These are phyloP conservation scores for Lagopus muta DNA, from an alignment of 2,113 vertebrate species.

Conservation along the genomic window DNA sequence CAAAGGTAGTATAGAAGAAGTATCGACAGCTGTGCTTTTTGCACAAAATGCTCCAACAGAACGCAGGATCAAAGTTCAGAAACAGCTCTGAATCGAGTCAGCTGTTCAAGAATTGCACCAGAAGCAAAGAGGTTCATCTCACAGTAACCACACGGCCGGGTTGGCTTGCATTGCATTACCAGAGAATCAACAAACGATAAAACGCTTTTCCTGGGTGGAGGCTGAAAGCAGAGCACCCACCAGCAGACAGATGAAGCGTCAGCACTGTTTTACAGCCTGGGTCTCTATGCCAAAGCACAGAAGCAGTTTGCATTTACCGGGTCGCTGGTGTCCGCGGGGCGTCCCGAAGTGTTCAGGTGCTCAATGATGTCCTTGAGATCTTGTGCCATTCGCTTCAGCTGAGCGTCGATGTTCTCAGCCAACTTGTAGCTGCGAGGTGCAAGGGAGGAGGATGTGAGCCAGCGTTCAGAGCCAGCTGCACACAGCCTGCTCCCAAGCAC, in stretches of 20 bases:
- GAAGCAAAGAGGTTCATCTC: neutral
- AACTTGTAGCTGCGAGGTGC: constrained; percentile 84
- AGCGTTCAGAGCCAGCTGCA: neutral
- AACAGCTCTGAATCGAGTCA: neutral
- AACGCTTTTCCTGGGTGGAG: neutral
- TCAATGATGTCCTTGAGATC: constrained; percentile 93
- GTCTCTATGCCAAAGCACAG: neutral
- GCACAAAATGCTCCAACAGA: accelerated
- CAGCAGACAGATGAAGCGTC: accelerated
- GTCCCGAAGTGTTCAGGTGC: constrained; percentile 86
- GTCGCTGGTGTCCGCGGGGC: constrained; percentile 83
- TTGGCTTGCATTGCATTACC: neutral
- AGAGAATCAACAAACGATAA: neutral
- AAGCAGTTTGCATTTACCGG: constrained; percentile 70
- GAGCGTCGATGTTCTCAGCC: constrained; percentile 90
- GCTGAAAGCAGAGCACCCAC: neutral
- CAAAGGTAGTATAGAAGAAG: neutral
- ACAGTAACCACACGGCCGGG: neutral
- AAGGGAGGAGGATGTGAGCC: neutral
- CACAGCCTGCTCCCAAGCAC: neutral
- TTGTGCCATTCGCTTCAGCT: constrained; percentile 91
- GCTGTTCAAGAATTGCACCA: neutral
- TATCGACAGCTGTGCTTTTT: too few species aligned
- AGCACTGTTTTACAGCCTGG: neutral
- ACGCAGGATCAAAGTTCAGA: accelerated